Conservation (phyloP, 2,797 vertebrate species). For the Vireo griseus region DNA sequence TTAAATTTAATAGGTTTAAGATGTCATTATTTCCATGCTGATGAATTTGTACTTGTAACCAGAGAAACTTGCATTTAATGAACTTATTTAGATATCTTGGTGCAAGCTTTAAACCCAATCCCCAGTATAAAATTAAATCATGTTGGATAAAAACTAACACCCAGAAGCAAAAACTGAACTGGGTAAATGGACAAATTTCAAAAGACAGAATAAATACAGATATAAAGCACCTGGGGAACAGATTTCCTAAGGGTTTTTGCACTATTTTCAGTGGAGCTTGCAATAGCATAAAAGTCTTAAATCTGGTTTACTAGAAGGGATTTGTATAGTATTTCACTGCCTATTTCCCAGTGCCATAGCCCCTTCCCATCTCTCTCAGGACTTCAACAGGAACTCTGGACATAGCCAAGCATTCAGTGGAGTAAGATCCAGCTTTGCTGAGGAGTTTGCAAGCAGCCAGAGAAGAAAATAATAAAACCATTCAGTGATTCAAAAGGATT, state of each 20-base stretch:
- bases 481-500: neutral
- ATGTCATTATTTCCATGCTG: constrained; percentile 68
- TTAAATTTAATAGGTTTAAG: constrained; percentile 70
- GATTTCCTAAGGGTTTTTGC: constrained; percentile 63
- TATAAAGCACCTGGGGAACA: constrained; percentile 56
- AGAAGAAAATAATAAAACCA: neutral
- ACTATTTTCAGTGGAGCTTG: constrained; percentile 60
- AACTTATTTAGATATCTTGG: constrained; percentile 64
- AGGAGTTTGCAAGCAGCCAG: constrained; percentile 5
- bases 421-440: neutral
- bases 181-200: constrained; percentile 64
- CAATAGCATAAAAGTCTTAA: constrained; percentile 61
- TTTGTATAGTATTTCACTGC: constrained; percentile 37
- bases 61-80: constrained; percentile 70
- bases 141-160: constrained; percentile 68
- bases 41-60: constrained; percentile 71
- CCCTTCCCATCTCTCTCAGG: neutral
- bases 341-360: neutral
- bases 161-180: constrained; percentile 52
- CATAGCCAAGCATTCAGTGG: neutral
- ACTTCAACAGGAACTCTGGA: neutral
- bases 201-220: constrained; percentile 70
- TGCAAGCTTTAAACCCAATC: constrained; percentile 51
- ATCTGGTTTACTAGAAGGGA: constrained; percentile 63
- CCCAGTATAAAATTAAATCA: constrained; percentile 67